Base-by-base conservation (phyloP, 2,113 vertebrate genomes). In the Ictalurus punctatus region DNA sequence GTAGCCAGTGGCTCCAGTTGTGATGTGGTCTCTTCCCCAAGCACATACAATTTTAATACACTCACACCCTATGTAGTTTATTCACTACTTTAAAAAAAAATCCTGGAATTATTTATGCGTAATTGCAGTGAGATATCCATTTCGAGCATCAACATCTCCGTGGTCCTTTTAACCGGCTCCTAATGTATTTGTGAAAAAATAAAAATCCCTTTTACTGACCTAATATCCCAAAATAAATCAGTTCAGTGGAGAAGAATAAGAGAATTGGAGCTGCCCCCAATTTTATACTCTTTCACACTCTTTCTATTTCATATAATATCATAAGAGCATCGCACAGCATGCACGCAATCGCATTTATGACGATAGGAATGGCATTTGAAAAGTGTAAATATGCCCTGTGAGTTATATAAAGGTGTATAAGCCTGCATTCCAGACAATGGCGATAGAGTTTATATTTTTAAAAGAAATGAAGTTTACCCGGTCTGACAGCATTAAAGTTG, bases 1-100 rank as follows among this genome's bases (percentile, higher is more conserved):
- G 73, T 79, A 84, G 80, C 86, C 7, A 80, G 37, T 8, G 63
- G 71, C 88, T 87, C 61, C 30, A 86, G 30, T 71, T 71, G 78
- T 78, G 71, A 71, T 89, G 80, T 83, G 37, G 87, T 27, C 81
- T 87, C 85, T 73, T 83, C 82, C 61, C 56, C 21, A 19, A 83
- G 85, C 86, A 81, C 81, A 92, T 91, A 80, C 85, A 91, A 88
- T 65, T 89, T 91, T 91, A 92, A 91, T 91, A 69, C 44, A 54
- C 34, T 86, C 78, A 76, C 56, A 78, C 23, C 56, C 71, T 71
- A 56, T 81, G 87, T 79, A 89, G 34, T 88, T 88, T 89, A 30
- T 71, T 65, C 48, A 63, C 83, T 86, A 30, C 63, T 65, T 87
- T 91, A 78, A 14, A 27, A 10, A 44, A 37, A 89, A 88, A 89